Base-by-base conservation (phyloP, 2,888 invertebrate genomes). In the Xestia rhomboidea region DNA sequence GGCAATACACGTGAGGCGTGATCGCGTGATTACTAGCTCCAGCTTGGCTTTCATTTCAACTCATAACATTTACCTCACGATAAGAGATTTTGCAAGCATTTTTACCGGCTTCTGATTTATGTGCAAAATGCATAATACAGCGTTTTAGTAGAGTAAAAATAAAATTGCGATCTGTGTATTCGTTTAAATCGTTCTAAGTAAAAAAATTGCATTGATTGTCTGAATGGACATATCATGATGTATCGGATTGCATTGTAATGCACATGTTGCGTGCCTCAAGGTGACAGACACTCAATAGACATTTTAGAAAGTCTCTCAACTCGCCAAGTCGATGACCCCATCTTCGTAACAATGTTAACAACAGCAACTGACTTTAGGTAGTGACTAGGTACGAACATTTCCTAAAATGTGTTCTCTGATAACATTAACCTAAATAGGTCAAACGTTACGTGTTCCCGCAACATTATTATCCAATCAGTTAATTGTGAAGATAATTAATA, bases 261-360 rank as follows among this genome's bases (percentile, higher is more conserved):
- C 62, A 90, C 90, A 90, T 89, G 91, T 95, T 93, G 94, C 95
- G 93, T 94, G 94, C 93, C 89, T 93, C 93, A 93, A 94, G 94
- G 94, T 95, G 95, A 95, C 95, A 95, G 96, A 95, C 95, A 94
- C 92, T 94, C 92, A 94, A 94, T 95, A 94, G 93, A 92, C 94
- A 95, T 93, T 96, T 96, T 96, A 96, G 96, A 96, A 96, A 96
- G 96, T 95, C 92, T 93, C 92, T 93, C 91, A 91, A 93, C 91
- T 92, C 89, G 89, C 90, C 91, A 89, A 93, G 96, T 95, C 96
- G 92, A 91, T 89, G 95, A 96, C 93, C 95, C 90, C 87, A 86
- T 79, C 80, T 83, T 84, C 83, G 87, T 84, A 84, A 87, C 76
- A 78, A 80, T 80, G 72, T 74, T 82, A 73, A 68, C 62, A 66